phyloP scores from a whole-genome alignment of 2,797 vertebrate genomes.

The Microcaecilia unicolor region DNA sequence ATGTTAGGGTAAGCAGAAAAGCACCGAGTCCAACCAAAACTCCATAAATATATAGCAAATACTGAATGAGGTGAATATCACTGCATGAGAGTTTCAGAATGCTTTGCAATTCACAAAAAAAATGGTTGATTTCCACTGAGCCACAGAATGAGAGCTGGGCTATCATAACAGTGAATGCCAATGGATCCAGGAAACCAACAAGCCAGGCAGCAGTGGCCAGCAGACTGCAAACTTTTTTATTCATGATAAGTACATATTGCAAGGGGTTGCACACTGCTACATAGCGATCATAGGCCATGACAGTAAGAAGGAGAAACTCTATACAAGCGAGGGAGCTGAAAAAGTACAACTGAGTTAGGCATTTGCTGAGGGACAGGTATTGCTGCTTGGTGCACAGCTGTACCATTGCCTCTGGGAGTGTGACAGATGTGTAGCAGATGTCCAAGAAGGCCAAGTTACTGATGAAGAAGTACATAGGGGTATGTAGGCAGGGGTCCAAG shows the following conservation, averaged over 20 bases:
- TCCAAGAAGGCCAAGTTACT: not conserved
- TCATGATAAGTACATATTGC: conserved; percentile 2
- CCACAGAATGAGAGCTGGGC: conserved; percentile 12
- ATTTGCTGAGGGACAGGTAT: conserved; percentile 3
- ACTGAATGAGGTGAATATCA: not conserved
- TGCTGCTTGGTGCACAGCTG: not conserved
- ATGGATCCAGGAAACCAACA: conserved; percentile 1
- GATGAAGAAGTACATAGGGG: not conserved
- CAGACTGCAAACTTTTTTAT: not conserved
- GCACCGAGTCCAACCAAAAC: conserved; percentile 3
- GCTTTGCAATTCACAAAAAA: conserved; percentile 16
- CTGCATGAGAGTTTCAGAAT: conserved; percentile 15
- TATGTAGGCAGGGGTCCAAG: not conserved
- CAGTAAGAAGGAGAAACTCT: conserved; percentile 14
- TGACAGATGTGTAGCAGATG: not conserved
- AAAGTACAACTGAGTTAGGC: conserved; percentile 14
- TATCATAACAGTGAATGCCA: conserved; percentile 2
- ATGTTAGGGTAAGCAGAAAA: conserved; percentile 5
- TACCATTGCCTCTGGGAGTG: conserved; percentile 10
- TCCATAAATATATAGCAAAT: conserved; percentile 11
- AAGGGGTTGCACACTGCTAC: conserved; percentile 17
- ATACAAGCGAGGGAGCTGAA: conserved; percentile 6
- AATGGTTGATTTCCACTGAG: conserved; percentile 10
- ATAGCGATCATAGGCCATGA: conserved; percentile 20
- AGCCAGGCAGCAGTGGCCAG: conserved; percentile 3